Conservation (phyloP, 2,888 invertebrate species). For the Synanthedon vespiformis region DNA sequence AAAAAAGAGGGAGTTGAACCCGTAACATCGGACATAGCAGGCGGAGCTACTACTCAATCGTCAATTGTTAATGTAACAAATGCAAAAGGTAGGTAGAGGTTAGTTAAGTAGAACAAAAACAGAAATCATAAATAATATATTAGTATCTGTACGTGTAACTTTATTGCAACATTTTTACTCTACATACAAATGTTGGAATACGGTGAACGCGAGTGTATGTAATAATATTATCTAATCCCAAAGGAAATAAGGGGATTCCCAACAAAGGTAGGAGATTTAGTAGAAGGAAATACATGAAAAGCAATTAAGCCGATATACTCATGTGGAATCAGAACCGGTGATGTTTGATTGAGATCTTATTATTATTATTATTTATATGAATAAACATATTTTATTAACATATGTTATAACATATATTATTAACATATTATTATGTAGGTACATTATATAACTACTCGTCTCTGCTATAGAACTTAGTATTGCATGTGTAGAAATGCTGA, state of each 20-base stretch:
- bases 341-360: neutral
- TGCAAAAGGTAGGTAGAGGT: neutral
- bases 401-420: too few species aligned
- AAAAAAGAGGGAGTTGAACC: too few species aligned
- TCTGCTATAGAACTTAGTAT: too few species aligned
- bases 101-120: neutral
- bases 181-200: neutral
- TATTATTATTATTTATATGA: too few species aligned
- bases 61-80: neutral
- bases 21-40: too few species aligned
- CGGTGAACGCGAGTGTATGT: neutral
- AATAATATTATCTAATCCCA: constrained; percentile 20
- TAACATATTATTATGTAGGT: too few species aligned
- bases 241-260: constrained; percentile 41
- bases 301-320: neutral
- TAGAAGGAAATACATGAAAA: constrained; percentile 17
- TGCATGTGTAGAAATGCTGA: too few species aligned
- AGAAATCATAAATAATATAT: neutral
- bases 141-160: neutral
- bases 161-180: neutral
- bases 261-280: constrained; percentile 23
- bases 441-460: too few species aligned
- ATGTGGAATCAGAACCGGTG: neutral
- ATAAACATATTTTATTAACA: too few species aligned
- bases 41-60: too few species aligned